phyloP scores from a whole-genome alignment of 1,140 invertebrate species.

The Ceratina calcarata region DNA sequence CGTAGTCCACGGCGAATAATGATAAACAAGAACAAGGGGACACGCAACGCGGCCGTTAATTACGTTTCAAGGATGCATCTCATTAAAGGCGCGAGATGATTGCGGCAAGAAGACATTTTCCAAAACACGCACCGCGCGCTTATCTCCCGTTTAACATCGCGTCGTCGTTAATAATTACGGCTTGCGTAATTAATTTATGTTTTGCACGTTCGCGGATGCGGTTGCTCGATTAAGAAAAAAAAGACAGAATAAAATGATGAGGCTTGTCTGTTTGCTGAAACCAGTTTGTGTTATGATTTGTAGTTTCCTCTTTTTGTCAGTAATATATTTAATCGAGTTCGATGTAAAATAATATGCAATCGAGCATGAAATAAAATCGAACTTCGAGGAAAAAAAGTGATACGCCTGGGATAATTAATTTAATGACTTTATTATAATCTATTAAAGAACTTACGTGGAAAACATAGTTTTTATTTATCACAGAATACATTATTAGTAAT shows the following conservation, averaged over 20 bases:
- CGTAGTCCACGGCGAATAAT: background rate
- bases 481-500: no score
- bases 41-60: conserved; percentile 17
- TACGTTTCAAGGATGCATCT: conserved; percentile 28
- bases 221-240: background rate
- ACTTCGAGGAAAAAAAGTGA: no score
- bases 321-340: no score
- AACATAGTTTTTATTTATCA: no score
- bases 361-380: no score
- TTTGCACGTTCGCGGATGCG: background rate
- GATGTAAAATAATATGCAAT: no score
- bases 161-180: background rate
- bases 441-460: no score
- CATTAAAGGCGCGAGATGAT: background rate
- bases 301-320: no score
- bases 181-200: conserved; percentile 38
- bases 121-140: conserved; percentile 24
- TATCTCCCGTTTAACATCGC: conserved; percentile 6
- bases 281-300: no score
- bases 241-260: no score
- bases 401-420: no score
- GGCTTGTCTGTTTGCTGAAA: background rate
- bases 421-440: no score
- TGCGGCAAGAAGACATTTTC: conserved; percentile 14
- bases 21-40: conserved; percentile 17